phyloP scores from a whole-genome alignment of 2,797 vertebrate genomes.

The Peromyscus nudipes region DNA sequence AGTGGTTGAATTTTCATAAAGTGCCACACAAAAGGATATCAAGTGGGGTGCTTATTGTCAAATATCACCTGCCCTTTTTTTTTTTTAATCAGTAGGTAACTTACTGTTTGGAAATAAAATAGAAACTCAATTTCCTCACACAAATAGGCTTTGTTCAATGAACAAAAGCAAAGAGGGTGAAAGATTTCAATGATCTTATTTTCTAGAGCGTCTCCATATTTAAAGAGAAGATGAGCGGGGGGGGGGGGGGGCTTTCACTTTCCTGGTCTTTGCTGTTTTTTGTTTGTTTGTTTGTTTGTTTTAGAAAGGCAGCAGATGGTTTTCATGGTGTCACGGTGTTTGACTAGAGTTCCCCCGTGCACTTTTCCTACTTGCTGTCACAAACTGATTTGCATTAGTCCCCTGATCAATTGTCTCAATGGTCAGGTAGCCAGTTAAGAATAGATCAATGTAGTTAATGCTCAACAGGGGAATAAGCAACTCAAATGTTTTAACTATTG shows the following conservation, averaged over 20 bases:
- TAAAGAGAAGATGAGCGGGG: neutral
- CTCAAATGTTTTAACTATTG: neutral
- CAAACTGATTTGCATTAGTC: neutral
- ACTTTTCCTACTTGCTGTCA: neutral
- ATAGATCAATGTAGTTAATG: neutral
- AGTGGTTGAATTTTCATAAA: conserved; percentile 35
- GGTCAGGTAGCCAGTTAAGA: neutral
- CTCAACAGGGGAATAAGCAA: neutral
- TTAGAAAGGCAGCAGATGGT: neutral
- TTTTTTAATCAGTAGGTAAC: neutral
- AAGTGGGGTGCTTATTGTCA: neutral
- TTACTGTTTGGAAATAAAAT: conserved; percentile 59
- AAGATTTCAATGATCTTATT: neutral
- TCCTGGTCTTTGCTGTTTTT: neutral
- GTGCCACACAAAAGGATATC: neutral
- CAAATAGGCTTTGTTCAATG: neutral
- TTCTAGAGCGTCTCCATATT: neutral
- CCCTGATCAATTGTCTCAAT: neutral
- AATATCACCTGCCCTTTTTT: neutral
- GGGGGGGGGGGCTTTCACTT: neutral
- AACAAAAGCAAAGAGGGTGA: neutral
- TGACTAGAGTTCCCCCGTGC: conserved; percentile 27
- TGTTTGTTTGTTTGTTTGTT: neutral
- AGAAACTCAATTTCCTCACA: conserved; percentile 12
- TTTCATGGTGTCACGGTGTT: conserved; percentile 24